Evolutionary conservation across 2,888 invertebrate species (phyloP).

Genomic region (Nemoura dubitans): DNA sequence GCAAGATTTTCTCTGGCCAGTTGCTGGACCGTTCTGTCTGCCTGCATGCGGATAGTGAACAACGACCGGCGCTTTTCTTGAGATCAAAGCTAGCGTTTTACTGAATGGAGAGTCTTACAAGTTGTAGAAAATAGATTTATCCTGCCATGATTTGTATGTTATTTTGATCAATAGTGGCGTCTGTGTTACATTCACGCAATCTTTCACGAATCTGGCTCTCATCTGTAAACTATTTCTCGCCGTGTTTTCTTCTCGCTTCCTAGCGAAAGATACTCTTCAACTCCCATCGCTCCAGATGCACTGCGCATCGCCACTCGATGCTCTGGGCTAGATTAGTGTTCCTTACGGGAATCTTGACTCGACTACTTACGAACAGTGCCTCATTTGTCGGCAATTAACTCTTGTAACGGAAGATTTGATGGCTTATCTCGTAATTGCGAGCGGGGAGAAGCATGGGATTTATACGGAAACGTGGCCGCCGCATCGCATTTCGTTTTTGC

Average conservation of each 20-base stretch:
- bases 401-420: constrained; percentile 3
- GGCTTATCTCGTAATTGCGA: neutral
- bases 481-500: neutral
- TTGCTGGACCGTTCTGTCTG: neutral
- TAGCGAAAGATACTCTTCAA: neutral
- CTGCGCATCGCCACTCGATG: neutral
- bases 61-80: neutral
- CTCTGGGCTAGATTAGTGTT: neutral
- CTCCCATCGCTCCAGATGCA: neutral
- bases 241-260: neutral
- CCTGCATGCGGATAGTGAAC: neutral
- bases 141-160: neutral
- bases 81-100: neutral
- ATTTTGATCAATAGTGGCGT: constrained; percentile 7
- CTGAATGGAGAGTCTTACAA: neutral
- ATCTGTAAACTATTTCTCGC: neutral
- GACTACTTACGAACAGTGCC: neutral
- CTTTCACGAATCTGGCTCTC: constrained; percentile 4
- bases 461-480: neutral
- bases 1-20: neutral
- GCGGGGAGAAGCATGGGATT: neutral
- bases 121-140: constrained; percentile 7
- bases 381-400: neutral
- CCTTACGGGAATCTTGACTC: neutral
- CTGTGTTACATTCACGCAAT: constrained; percentile 7